Percentiles rank a stretch among this genome's conserved stretches.
Conservation (phyloP, 1,140 invertebrate species). For the Maniola jurtina region DNA sequence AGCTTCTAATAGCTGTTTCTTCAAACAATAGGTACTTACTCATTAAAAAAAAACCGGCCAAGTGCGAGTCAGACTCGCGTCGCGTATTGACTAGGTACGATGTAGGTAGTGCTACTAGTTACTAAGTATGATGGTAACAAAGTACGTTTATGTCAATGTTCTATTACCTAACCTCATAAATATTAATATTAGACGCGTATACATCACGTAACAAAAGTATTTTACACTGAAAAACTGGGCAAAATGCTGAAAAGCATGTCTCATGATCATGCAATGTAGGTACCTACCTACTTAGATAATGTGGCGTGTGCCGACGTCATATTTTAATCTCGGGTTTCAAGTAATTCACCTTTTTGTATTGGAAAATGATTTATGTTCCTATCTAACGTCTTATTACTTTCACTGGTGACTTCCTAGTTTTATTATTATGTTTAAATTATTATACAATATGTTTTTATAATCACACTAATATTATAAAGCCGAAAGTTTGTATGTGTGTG, state of each 20-base stretch:
- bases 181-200: background rate
- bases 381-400: background rate
- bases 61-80: too few species aligned
- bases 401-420: constrained; percentile 7
- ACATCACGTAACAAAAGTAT: constrained; percentile 3
- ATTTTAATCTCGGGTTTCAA: constrained; percentile 11
- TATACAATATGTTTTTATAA: too few species aligned
- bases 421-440: too few species aligned
- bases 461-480: too few species aligned
- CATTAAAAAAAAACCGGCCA: too few species aligned
- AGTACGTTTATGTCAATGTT: background rate
- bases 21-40: too few species aligned
- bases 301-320: constrained; percentile 5
- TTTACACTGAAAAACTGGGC: constrained; percentile 3
- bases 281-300: background rate
- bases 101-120: too few species aligned
- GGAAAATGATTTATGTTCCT: background rate
- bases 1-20: too few species aligned
- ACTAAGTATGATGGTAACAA: too few species aligned
- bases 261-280: background rate
- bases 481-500: too few species aligned
- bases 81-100: too few species aligned
- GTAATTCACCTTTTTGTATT: constrained; percentile 2
- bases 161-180: background rate
- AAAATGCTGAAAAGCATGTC: background rate